A percentile compares a stretch with the other conserved stretches of the same genome.
Conservation (phyloP, 2,113 vertebrate species). For the rabbit (Oryctolagus cuniculus) region mOryCun1.1 NC_091439.1:18859501-18860000, state of each 20-base stretch:
- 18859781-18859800: background rate
- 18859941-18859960: background rate
- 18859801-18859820: background rate
- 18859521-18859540: background rate
- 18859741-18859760: no score
- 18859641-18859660: background rate
- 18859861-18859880: background rate
- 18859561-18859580: background rate
- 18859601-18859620: background rate
- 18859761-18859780: background rate
- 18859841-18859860: background rate
- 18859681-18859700: background rate
- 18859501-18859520: background rate
- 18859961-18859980: background rate
- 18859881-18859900: background rate
- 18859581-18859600: background rate
- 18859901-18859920: background rate
- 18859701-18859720: background rate
- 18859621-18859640: conserved; percentile 3
- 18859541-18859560: background rate
- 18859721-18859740: no score
- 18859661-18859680: background rate
- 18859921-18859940: background rate
- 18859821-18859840: background rate
- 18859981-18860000: background rate